These are phyloP conservation scores for Ctenicera cuprea DNA, from an alignment of 2,888 invertebrate species.

Conservation along the genomic window DNA sequence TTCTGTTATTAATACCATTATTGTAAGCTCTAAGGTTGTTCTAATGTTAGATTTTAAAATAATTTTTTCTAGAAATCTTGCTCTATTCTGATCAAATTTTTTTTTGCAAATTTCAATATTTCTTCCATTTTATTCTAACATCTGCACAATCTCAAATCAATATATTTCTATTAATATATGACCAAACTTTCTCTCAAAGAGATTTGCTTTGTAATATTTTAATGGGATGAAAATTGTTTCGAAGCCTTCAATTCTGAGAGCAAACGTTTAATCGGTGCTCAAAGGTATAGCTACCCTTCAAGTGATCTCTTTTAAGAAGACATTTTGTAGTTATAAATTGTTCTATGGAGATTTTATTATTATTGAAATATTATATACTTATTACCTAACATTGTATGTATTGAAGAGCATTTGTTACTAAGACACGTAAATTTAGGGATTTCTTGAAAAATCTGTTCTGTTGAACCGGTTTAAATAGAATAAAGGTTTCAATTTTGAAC, in stretches of 20 bases:
- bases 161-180: no score
- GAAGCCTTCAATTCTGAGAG: neutral
- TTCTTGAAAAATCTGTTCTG: neutral
- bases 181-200: no score
- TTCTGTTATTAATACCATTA: neutral
- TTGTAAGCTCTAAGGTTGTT: neutral
- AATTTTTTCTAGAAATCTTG: neutral
- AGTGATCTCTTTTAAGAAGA: constrained; percentile 12
- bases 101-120: no score
- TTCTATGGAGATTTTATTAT: constrained; percentile 24
- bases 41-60: neutral
- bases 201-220: no score
- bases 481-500: neutral
- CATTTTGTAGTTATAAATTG: constrained; percentile 9
- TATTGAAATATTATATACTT: constrained; percentile 15
- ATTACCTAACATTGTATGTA: constrained; percentile 23
- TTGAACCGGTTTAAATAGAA: neutral
- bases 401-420: constrained; percentile 39
- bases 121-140: no score
- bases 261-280: constrained; percentile 5
- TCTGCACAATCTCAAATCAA: no score
- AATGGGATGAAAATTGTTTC: no score
- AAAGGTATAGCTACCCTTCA: constrained; percentile 1
- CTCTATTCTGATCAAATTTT: no score
- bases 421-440: constrained; percentile 26